These are phyloP conservation scores for Pseudoatta argentina DNA, from an alignment of 1,140 invertebrate species.

Conservation along the genomic window DNA sequence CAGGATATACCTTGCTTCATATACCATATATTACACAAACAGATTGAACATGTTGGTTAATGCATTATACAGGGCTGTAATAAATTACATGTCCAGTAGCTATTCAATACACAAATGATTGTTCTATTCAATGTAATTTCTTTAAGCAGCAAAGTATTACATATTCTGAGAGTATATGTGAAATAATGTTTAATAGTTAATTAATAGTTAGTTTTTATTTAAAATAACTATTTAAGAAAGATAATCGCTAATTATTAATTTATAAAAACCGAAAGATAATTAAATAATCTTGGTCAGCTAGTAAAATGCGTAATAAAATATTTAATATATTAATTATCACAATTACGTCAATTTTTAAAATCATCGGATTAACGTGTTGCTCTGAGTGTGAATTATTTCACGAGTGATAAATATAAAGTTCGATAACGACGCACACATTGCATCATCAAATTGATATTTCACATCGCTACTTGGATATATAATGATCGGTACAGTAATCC, in stretches of 20 bases:
- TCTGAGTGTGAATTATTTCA: neutral
- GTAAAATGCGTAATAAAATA: neutral
- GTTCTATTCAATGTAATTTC: neutral
- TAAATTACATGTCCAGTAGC: neutral
- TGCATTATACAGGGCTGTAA: conserved; percentile 19
- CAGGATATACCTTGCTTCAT: conserved; percentile 17
- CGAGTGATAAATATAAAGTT: neutral
- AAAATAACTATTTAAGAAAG: neutral
- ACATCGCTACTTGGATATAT: conserved; percentile 4
- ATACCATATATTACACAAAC: conserved; percentile 21
- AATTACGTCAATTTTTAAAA: conserved; percentile 10
- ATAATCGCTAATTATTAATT: conserved; percentile 9
- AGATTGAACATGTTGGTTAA: conserved; percentile 25
- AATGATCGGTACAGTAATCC: conserved; percentile 46
- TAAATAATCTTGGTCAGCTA: neutral
- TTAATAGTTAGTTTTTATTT: neutral
- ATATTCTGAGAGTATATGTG: neutral
- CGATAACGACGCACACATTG: conserved; percentile 13
- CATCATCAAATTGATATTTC: conserved; percentile 38
- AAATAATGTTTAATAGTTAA: neutral
- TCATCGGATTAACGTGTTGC: neutral
- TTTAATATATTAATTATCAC: neutral
- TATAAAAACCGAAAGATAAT: neutral
- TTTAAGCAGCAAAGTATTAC: neutral
- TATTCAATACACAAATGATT: conserved; percentile 21